These are phyloP conservation scores for Corapipo altera DNA, from an alignment of 2,113 vertebrate genomes.

Conservation along the genomic window DNA sequence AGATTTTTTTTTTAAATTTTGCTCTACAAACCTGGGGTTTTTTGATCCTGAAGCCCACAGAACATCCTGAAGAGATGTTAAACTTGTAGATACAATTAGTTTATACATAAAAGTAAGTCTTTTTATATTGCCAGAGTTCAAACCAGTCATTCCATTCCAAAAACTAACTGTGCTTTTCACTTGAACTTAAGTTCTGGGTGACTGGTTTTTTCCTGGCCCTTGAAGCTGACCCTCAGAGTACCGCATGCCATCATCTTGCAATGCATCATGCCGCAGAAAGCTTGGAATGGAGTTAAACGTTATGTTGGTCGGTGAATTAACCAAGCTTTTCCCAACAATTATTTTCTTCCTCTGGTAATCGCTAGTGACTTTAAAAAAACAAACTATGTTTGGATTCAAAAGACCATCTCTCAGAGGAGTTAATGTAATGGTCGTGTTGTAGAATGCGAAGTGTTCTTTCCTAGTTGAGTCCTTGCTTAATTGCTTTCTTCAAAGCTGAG, in stretches of 20 bases:
- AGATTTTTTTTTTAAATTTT: not conserved
- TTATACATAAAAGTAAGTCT: not conserved
- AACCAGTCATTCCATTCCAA: not conserved
- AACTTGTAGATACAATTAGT: not conserved
- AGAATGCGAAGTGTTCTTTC: conserved; percentile 53
- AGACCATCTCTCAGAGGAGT: conserved; percentile 67
- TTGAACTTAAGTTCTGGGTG: conserved; percentile 11
- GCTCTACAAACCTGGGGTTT: not conserved
- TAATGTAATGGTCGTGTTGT: conserved; percentile 24
- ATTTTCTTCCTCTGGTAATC: conserved; percentile 39
- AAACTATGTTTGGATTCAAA: conserved; percentile 55
- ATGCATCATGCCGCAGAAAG: not conserved
- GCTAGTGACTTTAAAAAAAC: conserved; percentile 49
- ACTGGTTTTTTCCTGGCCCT: not conserved
- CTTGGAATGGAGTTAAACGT: conserved; percentile 32
- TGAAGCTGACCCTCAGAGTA: not conserved
- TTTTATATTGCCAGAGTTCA: not conserved
- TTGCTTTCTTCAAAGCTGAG: conserved; percentile 41
- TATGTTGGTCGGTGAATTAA: conserved; percentile 32
- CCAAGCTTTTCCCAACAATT: conserved; percentile 54
- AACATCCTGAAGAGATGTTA: not conserved
- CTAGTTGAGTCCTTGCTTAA: conserved; percentile 56
- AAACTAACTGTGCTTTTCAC: not conserved
- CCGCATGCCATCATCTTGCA: not conserved
- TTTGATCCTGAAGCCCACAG: not conserved